Conservation (phyloP, 2,113 vertebrate genomes). For the Forbesichthys papilliferus region DNA sequence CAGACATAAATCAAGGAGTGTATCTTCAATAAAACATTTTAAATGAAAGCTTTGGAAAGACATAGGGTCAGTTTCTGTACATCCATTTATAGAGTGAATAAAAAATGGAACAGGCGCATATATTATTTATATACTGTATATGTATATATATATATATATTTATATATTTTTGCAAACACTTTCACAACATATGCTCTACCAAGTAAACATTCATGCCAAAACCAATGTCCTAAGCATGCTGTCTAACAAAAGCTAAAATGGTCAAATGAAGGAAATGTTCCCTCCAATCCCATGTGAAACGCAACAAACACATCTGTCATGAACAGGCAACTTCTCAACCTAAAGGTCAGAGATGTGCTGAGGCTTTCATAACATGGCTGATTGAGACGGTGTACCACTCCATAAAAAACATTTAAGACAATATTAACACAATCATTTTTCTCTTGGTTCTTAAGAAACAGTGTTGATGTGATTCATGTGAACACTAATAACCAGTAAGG, state of each 20-base stretch:
- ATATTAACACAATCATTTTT: too few relatives aligned
- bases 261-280: constrained; percentile 52
- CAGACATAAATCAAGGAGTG: too few relatives aligned
- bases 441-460: too few relatives aligned
- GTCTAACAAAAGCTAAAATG: constrained; percentile 50
- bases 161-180: constrained; percentile 53
- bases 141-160: constrained; percentile 16
- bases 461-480: too few relatives aligned
- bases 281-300: not conserved
- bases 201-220: constrained; percentile 69
- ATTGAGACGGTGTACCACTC: too few relatives aligned
- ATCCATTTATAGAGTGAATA: constrained; percentile 41
- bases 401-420: too few relatives aligned
- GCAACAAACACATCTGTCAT: not conserved
- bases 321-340: constrained; percentile 33
- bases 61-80: constrained; percentile 18
- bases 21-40: too few relatives aligned
- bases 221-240: constrained; percentile 68
- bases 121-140: constrained; percentile 26
- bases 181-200: constrained; percentile 65
- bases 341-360: too few relatives aligned
- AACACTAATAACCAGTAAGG: too few relatives aligned
- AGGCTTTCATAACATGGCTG: too few relatives aligned
- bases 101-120: constrained; percentile 43
- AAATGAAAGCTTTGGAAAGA: constrained; percentile 9